Evolutionary conservation across 2,888 invertebrate species (phyloP).

Genomic region (Monochamus alternatus): DNA sequence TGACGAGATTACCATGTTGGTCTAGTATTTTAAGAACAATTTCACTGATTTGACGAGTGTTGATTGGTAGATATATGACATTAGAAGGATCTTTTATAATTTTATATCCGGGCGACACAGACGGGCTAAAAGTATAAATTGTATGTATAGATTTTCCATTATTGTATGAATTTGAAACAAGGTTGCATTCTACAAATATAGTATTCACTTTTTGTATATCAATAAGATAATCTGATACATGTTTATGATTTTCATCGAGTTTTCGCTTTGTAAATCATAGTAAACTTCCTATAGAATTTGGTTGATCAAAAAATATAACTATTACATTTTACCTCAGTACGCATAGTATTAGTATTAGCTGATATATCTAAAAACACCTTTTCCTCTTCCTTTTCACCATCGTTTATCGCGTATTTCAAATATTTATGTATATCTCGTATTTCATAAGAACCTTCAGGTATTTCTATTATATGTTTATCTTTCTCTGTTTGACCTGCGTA

Average conservation of each 20-base stretch:
- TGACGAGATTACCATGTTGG: not conserved
- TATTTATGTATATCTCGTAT: too few species aligned
- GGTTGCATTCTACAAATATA: not conserved
- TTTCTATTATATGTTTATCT: too few species aligned
- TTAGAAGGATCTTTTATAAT: not conserved
- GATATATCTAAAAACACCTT: too few species aligned
- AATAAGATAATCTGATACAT: not conserved
- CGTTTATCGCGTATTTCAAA: too few species aligned
- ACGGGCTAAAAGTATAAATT: not conserved
- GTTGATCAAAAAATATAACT: not conserved
- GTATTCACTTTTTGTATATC: not conserved
- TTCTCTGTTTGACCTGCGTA: too few species aligned
- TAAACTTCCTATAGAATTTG: too few species aligned
- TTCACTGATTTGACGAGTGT: not conserved
- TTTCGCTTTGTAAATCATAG: too few species aligned
- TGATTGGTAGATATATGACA: slow-evolving; percentile 2
- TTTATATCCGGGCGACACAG: not conserved
- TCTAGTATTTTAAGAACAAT: not conserved
- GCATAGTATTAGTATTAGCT: not conserved
- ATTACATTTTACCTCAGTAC: not conserved
- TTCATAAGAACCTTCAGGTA: too few species aligned
- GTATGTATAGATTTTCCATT: not conserved
- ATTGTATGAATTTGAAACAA: not conserved
- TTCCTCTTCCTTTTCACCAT: not conserved
- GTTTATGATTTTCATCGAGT: not conserved